These are phyloP conservation scores for Netelia virgata DNA, from an alignment of 2,888 invertebrate species.

Conservation along the genomic window DNA sequence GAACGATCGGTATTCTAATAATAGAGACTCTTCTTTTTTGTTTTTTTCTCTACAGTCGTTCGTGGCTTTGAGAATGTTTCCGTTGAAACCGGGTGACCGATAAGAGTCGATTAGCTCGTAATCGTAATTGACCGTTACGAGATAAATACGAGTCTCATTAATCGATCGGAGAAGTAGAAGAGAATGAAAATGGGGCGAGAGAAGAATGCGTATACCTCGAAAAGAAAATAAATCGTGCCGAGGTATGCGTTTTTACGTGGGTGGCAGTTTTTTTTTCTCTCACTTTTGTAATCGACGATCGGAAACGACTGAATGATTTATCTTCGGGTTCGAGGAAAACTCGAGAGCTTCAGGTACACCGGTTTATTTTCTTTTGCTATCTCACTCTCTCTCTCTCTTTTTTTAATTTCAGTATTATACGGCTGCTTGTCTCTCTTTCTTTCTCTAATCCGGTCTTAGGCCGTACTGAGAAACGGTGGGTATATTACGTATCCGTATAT, in stretches of 20 bases:
- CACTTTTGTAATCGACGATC: conserved; percentile 4
- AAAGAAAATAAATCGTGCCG: conserved; percentile 8
- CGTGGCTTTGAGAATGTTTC: conserved; percentile 40
- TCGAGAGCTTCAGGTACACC: conserved; percentile 20
- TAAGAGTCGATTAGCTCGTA: conserved; percentile 55
- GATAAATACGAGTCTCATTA: conserved; percentile 61
- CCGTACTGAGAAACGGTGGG: neutral
- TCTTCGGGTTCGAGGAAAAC: conserved; percentile 1
- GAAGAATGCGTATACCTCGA: conserved; percentile 8
- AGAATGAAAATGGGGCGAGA: conserved; percentile 9
- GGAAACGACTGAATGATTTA: conserved; percentile 11
- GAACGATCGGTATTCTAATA: conserved; percentile 47
- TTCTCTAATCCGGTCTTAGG: neutral
- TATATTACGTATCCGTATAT: neutral
- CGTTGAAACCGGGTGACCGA: conserved; percentile 65
- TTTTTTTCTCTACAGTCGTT: conserved; percentile 17
- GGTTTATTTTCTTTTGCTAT: neutral
- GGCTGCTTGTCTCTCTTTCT: neutral
- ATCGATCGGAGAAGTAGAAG: conserved; percentile 13
- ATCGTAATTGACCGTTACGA: conserved; percentile 65
- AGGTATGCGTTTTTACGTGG: conserved; percentile 27
- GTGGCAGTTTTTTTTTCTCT: conserved; percentile 1
- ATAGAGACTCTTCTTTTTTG: conserved; percentile 32
- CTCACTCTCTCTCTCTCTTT: neutral
- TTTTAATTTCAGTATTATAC: neutral